Evolutionary conservation across 2,113 vertebrate species (phyloP).

Genomic region (Cettia cetti): DNA sequence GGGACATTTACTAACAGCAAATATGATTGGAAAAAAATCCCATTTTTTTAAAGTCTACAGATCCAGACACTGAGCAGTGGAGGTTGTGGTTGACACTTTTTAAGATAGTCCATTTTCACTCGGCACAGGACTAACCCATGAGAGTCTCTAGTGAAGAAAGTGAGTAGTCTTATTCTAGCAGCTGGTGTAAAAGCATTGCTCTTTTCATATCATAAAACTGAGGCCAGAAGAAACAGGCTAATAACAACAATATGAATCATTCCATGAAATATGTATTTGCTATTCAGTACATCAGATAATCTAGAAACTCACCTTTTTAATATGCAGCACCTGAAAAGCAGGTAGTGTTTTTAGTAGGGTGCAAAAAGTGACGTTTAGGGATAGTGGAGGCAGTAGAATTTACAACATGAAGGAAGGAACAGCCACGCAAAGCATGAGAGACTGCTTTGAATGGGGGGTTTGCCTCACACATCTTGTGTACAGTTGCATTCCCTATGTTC

Average conservation of each 20-base stretch:
- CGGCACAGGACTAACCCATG: fast-evolving
- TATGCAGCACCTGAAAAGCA: neutral
- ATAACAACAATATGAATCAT: neutral
- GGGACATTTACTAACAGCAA: neutral
- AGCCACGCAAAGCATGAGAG: neutral
- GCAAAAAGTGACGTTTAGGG: neutral
- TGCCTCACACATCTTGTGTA: neutral
- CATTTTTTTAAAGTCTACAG: neutral
- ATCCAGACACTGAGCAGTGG: neutral
- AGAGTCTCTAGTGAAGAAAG: neutral
- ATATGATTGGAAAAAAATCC: fast-evolving
- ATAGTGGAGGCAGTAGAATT: neutral
- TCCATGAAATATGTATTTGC: neutral
- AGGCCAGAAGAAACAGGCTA: neutral
- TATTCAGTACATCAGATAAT: neutral
- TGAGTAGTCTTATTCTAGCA: neutral
- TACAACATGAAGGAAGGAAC: neutral
- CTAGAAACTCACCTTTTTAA: neutral
- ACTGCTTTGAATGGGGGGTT: no score
- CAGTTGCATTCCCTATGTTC: neutral
- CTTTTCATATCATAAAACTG: neutral
- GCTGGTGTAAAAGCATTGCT: neutral
- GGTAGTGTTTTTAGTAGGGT: neutral
- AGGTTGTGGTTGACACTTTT: neutral
- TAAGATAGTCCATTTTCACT: neutral